Evolutionary conservation across 1,140 invertebrate species (phyloP).

Genomic region (Zaprionus capensis): DNA sequence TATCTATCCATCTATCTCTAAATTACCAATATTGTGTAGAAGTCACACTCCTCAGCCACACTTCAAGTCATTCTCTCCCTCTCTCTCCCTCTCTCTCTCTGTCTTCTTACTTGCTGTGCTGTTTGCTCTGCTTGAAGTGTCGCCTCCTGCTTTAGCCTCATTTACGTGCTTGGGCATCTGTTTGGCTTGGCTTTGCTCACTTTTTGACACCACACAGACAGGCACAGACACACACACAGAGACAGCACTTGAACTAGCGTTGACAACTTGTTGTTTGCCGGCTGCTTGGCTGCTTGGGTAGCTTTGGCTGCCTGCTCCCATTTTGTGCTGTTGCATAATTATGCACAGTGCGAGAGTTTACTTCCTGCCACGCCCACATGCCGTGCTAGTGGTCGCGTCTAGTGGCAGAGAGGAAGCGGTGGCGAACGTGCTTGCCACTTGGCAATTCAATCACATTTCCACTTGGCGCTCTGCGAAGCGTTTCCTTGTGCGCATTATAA

Average conservation of each 20-base stretch:
- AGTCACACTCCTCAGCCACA: neutral
- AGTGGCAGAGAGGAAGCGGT: neutral
- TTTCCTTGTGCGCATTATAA: constrained; percentile 57
- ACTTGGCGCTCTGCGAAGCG: constrained; percentile 28
- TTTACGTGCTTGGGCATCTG: constrained; percentile 55
- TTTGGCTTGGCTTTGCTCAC: constrained; percentile 41
- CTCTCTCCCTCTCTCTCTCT: neutral
- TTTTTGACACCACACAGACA: constrained; percentile 36
- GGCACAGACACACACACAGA: neutral
- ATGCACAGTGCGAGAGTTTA: constrained; percentile 30
- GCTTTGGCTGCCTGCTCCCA: constrained; percentile 33
- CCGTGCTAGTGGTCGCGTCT: neutral
- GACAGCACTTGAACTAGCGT: constrained; percentile 31
- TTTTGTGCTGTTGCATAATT: constrained; percentile 54
- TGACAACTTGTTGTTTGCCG: constrained; percentile 46
- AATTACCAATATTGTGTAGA: constrained; percentile 1
- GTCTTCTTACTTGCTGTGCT: neutral
- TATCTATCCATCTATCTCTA: neutral
- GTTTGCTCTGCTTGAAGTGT: constrained; percentile 22
- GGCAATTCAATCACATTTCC: constrained; percentile 48
- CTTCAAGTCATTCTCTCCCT: neutral
- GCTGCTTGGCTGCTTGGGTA: constrained; percentile 1
- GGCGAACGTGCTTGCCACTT: constrained; percentile 35
- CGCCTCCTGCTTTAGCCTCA: constrained; percentile 42
- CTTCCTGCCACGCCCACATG: constrained; percentile 32